Evolutionary conservation across 37 sponge, comb jelly and placozoan genomes (phyloP), one percentile per base, ranked within the genome.

Genomic region (Spongilla lacustris): DNA sequence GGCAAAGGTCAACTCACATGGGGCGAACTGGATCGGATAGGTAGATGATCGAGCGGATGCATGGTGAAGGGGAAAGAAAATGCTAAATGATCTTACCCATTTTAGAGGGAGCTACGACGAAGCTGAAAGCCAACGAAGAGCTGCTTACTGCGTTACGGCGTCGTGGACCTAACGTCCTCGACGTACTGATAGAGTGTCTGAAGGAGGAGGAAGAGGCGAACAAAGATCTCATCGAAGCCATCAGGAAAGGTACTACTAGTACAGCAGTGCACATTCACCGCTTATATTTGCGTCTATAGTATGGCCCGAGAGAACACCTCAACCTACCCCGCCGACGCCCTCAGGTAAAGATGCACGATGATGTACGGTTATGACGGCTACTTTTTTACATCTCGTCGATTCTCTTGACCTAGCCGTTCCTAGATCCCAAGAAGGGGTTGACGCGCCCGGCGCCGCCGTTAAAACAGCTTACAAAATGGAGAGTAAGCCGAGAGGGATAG

Each of bases 401-500:
- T 84, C 74, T 21, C 74, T 21, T 29, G 32, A 5, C 4, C 10
- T 67, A 34, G 31, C 29, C 33, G 78, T 71, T 22, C 72, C 33
- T 50, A 50, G 82, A 0, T 68, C 81, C 23, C 27, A 21, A 30
- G 88, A 87, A 66, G 75, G 80, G n/a, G 75, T 68, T 10, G 92
- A 92, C 36, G 58, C 23, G 4, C 74, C 68, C 46, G 8, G 8
- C 46, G 8, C 46, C 4, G 46, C 46, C 27, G 30, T 48, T 21
- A 87, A 84, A 69, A 46, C 32, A 24, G 85, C 79, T 1, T 95
- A 95, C 79, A 87, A 76, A 37, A 95, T 95, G 95, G 78, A 21
- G 26, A 28, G 83, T 19, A 73, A 79, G 5, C 95, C 95, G 2
- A 84, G 95, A 36, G 95, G 95, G 4, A 30, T 86, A 11, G 88